Conservation (phyloP, 2,113 vertebrate genomes). For the Callocephalon fimbriatum region DNA sequence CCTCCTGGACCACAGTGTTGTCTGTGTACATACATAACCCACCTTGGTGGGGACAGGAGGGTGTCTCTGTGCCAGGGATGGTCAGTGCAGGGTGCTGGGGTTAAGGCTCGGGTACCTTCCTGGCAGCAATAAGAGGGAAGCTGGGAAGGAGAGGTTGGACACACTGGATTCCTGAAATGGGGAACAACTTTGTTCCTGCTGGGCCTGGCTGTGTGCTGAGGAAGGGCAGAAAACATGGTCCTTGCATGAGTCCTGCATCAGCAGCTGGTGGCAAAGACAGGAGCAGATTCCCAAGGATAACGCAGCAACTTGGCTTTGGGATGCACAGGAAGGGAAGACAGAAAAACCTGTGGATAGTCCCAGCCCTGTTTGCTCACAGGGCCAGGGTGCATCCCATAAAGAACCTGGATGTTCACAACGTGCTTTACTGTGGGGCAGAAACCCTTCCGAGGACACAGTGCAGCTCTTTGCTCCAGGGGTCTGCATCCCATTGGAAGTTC, state of each 20-base stretch:
- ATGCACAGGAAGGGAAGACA: not conserved
- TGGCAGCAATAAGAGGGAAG: not conserved
- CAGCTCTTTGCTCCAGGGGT: fast-evolving
- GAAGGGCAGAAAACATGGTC: not conserved
- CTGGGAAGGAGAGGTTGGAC: not conserved
- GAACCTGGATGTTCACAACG: fast-evolving
- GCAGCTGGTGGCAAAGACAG: not conserved
- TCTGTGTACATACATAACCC: fast-evolving
- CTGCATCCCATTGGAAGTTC: not conserved
- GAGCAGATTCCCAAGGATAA: not conserved
- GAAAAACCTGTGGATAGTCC: fast-evolving
- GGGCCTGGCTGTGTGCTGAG: not conserved
- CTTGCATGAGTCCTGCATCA: not conserved
- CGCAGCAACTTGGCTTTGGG: not conserved
- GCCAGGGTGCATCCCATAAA: fast-evolving
- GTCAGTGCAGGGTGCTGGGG: not conserved
- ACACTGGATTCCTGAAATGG: fast-evolving
- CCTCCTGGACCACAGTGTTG: not conserved
- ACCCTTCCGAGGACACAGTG: fast-evolving
- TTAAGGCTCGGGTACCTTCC: fast-evolving
- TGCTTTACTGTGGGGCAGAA: fast-evolving
- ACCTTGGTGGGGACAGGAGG: fast-evolving
- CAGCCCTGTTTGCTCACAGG: not conserved
- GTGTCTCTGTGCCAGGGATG: not conserved
- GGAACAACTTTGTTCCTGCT: fast-evolving